Base-by-base conservation (phyloP, 2,797 vertebrate genomes). In the Echeneis naucrates region DNA sequence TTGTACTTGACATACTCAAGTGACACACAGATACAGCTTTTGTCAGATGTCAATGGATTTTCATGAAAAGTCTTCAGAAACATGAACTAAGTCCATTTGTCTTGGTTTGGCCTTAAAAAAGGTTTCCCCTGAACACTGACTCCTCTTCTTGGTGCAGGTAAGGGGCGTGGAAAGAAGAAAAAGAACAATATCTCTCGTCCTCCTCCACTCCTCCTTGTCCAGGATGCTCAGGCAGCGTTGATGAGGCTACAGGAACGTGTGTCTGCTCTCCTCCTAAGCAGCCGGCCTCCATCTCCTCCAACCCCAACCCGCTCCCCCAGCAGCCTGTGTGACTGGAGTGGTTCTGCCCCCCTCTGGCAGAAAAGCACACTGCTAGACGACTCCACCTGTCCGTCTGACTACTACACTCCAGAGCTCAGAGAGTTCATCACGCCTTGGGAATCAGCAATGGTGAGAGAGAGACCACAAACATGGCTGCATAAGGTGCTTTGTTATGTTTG, bases 161-260 rank as follows among this genome's bases (percentile, higher is more conserved):
- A 94, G 60, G 94, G 85, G 21, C 75, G 82, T 1, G 93, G 92
- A 42, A 94, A 72, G 70, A 93, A 75, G 80, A 94, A 44, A 68
- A 95, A 89, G 60, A 94, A 84, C 3, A 78, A 48, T 11, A 56
- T 68, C 10, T 66, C 85, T 0, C 56, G 54, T 0, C 87, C 94
- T 0, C 92, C 95, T 17, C 96, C 96, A 0, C 94, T 93, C 0
- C 92, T 99, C 47, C 87, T 99, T 27, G 74, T 94, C 11, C 96
- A 97, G 88, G 96, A 97, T 72, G 81, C 93, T 0, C 87, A 93
- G 71, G 87, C 72, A n/a, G 90, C 87, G 5, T 87, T 76, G 51
- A 75, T 65, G 5, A 95, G 94, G 80, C 93, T 95, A 32, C 94
- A 97, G 86, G 95, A 96, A 8, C 92, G 96, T 0, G 93, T 96